A percentile compares a stretch with the other conserved stretches of the same genome.
Conservation (phyloP, 1,140 invertebrate genomes). For the Neomicropteryx cornuta region DNA sequence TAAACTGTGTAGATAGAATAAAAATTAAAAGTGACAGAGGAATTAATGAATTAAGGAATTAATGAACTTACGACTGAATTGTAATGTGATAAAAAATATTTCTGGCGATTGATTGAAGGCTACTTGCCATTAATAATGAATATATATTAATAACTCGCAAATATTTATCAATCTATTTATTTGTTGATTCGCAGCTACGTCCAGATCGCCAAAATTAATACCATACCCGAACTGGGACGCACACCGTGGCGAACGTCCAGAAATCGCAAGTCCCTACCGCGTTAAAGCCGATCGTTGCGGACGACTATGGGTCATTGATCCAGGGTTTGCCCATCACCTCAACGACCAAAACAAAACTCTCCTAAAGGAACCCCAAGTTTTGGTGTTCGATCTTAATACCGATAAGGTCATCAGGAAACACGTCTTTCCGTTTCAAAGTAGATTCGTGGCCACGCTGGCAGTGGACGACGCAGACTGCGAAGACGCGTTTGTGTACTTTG, state of each 20-base stretch:
- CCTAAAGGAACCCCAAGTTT: slow-evolving; percentile 46
- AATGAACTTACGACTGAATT: too few species aligned
- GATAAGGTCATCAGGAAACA: slow-evolving; percentile 54
- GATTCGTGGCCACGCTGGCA: slow-evolving; percentile 64
- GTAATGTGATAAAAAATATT: too few species aligned
- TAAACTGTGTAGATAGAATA: too few species aligned
- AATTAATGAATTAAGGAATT: too few species aligned
- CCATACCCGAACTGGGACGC: slow-evolving; percentile 68
- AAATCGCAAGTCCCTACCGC: slow-evolving; percentile 64
- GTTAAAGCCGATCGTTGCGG: slow-evolving; percentile 60
- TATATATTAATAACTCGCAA: too few species aligned
- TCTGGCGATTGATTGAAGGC: too few species aligned
- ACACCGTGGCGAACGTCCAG: slow-evolving; percentile 46
- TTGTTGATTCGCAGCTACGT: too few species aligned
- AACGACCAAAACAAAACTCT: slow-evolving; percentile 30
- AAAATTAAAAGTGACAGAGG: too few species aligned
- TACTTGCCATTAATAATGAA: too few species aligned
- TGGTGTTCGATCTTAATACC: slow-evolving; percentile 62
- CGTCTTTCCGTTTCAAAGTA: slow-evolving; percentile 47
- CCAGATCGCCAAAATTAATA: slow-evolving; percentile 54
- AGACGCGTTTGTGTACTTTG: slow-evolving; percentile 53
- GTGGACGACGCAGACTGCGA: slow-evolving; percentile 58
- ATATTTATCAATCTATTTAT: too few species aligned
- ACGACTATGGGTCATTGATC: slow-evolving; percentile 66
- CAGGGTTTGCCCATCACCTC: slow-evolving; percentile 51